Evolutionary conservation across 1,140 invertebrate species (phyloP), one percentile per base, ranked within the genome.

Genomic region (Arion vulgaris): DNA sequence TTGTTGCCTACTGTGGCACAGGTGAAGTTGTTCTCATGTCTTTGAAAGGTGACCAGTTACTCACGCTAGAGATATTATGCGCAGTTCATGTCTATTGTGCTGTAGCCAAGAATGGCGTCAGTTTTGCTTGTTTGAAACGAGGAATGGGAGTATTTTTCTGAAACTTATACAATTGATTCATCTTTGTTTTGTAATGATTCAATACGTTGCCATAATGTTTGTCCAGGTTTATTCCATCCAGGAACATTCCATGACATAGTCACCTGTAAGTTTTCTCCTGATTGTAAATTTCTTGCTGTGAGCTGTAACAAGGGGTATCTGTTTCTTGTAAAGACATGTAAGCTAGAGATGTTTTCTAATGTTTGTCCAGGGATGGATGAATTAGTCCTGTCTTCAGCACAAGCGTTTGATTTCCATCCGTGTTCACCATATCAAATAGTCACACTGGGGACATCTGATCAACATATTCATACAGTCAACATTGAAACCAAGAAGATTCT

Each of bases 201-300:
- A 23, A 69, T 76, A 51, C 78, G 82, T 7, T 83, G 84, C 41
- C 83, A 85, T 78, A 80, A 83, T 23, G 34, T 87, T 17, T 84
- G 86, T 36, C 77, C 71, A 13, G 83, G 78, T 17, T 88, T 89
- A 49, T 34, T 76, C 28, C 82, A 78, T 19, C 53, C 80, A 32
- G 57, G 62, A 9, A 39, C 23, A 11, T 84, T 83, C 38, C 85
- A 82, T 62, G 88, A 88, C 75, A 78, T 84, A 68, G 81, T 87
- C 0, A 86, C 86, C 49, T 89, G 88, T 69, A 88, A 87, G 72
- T 89, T 87, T 85, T 88, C 88, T 4, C 85, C 88, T 13, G 86
- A 89, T 71, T 86, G 86, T 51, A 69, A 75, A 23, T 83, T 74
- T 51, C 72, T 89, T n/a, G 85, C 85, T 32, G 78, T 88, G 32